Conservation (phyloP, 2,797 vertebrate species). For the Threskiornis aethiopicus region DNA sequence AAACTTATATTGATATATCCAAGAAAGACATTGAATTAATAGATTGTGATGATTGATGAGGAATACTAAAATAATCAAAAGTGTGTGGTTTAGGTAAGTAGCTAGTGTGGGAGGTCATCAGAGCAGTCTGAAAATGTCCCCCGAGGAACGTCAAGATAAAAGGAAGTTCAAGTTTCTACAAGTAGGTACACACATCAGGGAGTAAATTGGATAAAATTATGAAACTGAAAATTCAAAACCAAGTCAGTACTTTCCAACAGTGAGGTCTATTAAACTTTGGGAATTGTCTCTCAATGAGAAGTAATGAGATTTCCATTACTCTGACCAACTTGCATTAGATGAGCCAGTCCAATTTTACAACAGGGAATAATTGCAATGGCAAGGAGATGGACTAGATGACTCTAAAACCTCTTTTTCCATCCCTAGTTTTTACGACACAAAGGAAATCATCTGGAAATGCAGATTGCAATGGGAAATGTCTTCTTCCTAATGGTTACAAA, state of each 20-base stretch:
- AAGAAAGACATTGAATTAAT: background rate
- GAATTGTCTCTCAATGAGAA: background rate
- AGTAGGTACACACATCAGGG: background rate
- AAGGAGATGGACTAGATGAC: background rate
- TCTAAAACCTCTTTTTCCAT: background rate
- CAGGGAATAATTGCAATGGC: conserved; percentile 8
- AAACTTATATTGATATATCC: background rate
- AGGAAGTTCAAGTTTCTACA: background rate
- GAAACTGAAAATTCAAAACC: background rate
- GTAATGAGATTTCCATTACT: conserved; percentile 4
- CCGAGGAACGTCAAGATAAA: background rate
- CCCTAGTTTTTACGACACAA: background rate
- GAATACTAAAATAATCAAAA: background rate
- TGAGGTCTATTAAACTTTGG: background rate
- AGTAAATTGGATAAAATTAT: background rate
- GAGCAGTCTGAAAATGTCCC: background rate
- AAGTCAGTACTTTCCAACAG: background rate
- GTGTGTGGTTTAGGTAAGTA: background rate
- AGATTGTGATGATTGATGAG: background rate
- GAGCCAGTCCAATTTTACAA: conserved; percentile 11
- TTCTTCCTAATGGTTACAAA: background rate
- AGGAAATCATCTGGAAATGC: conserved; percentile 31
- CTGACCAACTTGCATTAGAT: background rate
- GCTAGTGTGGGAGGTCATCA: background rate
- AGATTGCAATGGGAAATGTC: background rate